Conservation (phyloP, 92 coral and sea anemone genomes). For the Isaurus tuberculatus region DNA sequence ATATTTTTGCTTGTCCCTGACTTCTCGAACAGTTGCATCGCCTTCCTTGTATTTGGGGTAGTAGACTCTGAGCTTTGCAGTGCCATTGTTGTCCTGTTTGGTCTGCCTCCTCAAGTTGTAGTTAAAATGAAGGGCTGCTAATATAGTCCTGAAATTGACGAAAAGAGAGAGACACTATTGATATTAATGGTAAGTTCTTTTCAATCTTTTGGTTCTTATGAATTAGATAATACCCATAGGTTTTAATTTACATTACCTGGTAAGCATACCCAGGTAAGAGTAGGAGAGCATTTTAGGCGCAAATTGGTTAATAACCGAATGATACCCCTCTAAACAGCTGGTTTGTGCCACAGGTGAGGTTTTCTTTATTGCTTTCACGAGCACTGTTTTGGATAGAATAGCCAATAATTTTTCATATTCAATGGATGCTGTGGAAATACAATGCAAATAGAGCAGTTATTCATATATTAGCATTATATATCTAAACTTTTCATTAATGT, state of each 20-base stretch:
- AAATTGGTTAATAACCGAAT: slow-evolving; percentile 75
- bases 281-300: slow-evolving; percentile 77
- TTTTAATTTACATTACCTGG: slow-evolving; percentile 74
- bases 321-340: slow-evolving; percentile 76
- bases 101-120: slow-evolving; percentile 29
- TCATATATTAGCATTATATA: too few relatives aligned
- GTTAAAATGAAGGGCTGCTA: slow-evolving; percentile 43
- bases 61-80: slow-evolving; percentile 32
- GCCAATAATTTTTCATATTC: slow-evolving; percentile 64
- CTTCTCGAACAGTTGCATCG: slow-evolving; percentile 54
- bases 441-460: too few relatives aligned
- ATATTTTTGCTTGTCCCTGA: slow-evolving; percentile 27
- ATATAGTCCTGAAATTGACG: slow-evolving; percentile 31
- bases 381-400: slow-evolving; percentile 49
- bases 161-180: too few relatives aligned
- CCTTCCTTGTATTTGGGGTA: slow-evolving; percentile 56
- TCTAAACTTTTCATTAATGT: too few relatives aligned
- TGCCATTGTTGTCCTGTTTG: neutral
- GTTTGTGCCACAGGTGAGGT: slow-evolving; percentile 75
- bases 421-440: slow-evolving; percentile 68
- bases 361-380: slow-evolving; percentile 68
- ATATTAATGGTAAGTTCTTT: neutral
- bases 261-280: slow-evolving; percentile 70
- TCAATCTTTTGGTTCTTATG: neutral
- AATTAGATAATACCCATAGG: too few relatives aligned